Base-by-base conservation (phyloP, 2,113 vertebrate species). In the Trichomycterus rosablanca region DNA sequence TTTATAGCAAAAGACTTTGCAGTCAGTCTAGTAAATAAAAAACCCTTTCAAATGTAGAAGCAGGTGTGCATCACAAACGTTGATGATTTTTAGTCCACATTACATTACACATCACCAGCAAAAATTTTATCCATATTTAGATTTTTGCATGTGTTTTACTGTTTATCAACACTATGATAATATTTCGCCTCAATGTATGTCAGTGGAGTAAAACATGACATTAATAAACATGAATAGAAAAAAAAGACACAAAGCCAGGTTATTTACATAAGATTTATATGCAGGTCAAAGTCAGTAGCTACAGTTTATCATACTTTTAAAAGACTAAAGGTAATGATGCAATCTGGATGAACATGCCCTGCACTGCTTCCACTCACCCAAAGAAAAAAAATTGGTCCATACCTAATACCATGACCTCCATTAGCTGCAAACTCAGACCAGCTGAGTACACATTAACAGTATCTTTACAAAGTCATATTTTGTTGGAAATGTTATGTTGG, bases 341-440 rank as follows among this genome's bases (percentile, higher is more conserved):
- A 58, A 43, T 23, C 9, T 15, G 34, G 15, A 48, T 37, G 37
- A 58, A 52, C 7, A 34, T 39, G 35, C 35, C 35, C 35, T 39
- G 9, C 10, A 39, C 6, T 19, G 19, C 26, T 8, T 30, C 23
- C 24, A 10, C 9, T 10, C 34, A 20, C 4, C 15, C 18, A 28
- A 50, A 26, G 30, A 37, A 10, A 26, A 3, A n/a, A 65, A 10
- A 34, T 61, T 71, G 68, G 68, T 70, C 68, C 62, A 37, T 16
- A 42, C 59, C 61, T 53, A n/a, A n/a, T n/a, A 59, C 23, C 37
- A 34, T 22, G 20, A 37, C 39, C 35, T 48, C 39, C 23, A 48
- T 20, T 54, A 55, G 68, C 61, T 56, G 35, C 58, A 55, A 7
- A 20, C 62, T 71, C 68, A 71, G 68, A 24, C 68, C 68, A 56